Percentiles rank a stretch among this genome's conserved stretches.
Conservation (phyloP, 2,113 vertebrate genomes). For the Oryzias curvinotus region DNA sequence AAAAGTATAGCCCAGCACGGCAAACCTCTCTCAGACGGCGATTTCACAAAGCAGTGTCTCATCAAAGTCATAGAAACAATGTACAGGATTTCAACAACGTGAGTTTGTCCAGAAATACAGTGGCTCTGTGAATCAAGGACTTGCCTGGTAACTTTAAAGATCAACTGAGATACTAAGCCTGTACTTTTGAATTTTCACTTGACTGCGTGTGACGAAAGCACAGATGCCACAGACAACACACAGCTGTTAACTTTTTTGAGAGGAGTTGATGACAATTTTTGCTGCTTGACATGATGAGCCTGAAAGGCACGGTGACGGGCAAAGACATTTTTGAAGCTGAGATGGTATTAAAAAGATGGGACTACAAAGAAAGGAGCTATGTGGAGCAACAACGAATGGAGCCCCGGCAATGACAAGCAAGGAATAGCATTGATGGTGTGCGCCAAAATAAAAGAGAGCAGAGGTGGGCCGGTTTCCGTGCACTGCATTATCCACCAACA, state of each 20-base stretch:
- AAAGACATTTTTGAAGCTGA: slow-evolving; percentile 14
- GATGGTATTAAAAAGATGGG: too few relatives aligned
- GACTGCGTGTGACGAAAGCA: slow-evolving; percentile 31
- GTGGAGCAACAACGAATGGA: slow-evolving; percentile 13
- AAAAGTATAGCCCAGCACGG: neutral
- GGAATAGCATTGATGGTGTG: neutral
- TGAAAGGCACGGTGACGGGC: neutral
- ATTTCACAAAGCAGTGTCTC: slow-evolving; percentile 40
- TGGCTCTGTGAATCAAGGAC: neutral
- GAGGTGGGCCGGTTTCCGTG: too few relatives aligned
- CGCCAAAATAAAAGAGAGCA: too few relatives aligned
- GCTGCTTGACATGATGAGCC: slow-evolving; percentile 27
- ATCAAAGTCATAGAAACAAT: slow-evolving; percentile 26
- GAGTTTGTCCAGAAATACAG: neutral
- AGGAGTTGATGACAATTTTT: slow-evolving; percentile 32
- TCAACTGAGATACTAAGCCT: neutral
- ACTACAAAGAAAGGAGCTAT: neutral
- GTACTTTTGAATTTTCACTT: slow-evolving; percentile 36
- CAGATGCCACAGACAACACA: slow-evolving; percentile 20
- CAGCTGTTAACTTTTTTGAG: slow-evolving; percentile 35
- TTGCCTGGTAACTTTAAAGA: neutral
- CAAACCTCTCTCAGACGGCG: slow-evolving; percentile 23
- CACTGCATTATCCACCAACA: too few relatives aligned
- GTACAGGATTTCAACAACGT: slow-evolving; percentile 2
- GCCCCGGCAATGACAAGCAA: slow-evolving; percentile 7